Base-by-base conservation (phyloP, 2,797 vertebrate species). In the Eupleurogrammus muticus region DNA sequence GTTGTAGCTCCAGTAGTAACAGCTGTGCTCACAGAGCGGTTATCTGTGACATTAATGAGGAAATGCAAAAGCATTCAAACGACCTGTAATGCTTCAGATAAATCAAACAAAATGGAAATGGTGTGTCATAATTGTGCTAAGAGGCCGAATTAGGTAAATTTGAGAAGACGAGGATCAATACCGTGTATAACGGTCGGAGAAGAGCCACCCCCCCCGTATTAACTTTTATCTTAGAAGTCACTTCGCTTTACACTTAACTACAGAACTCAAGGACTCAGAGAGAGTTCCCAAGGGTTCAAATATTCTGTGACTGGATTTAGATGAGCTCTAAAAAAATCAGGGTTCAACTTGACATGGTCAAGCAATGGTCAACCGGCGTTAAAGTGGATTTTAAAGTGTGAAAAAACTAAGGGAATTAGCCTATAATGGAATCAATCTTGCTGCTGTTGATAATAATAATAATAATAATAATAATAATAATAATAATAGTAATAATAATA, bases 11-110 rank as follows among this genome's bases (percentile, higher is more conserved):
- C 40, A 40, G 8, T 5, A 56, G 21, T 50, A 70, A 51, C 28
- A 58, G 21, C 32, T 40, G 14, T 21, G 19, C 40, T 67, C 28
- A 11, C 19, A 12, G 51, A 58, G 36, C 36, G 12, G 19, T 59
- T 70, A 79, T 73, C 48, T 63, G 8, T 48, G 4, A 48, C 10
- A 44, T 73, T 58, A 50, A 79, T 49, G 62, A 75, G 59, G 57
- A 73, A 71, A 80, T 82, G 74, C 64, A 78, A 81, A 83, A 63
- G 24, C 14, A 81, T 81, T 84, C 40, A 88, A 83, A 84, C 73
- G 28, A 28, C 16, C 14, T 9, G 28, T 24, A 58, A 4, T 59
- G 52, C 19, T 47, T 20, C 14, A 42, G 19, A 70, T 53, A 70
- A 70, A 55, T 36, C 8, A 49, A 67, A 54, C 11, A 50, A 54